A percentile compares a stretch with the other conserved stretches of the same genome.
Conservation (phyloP, 2,888 invertebrate genomes). For the Autographa pulchrina region DNA sequence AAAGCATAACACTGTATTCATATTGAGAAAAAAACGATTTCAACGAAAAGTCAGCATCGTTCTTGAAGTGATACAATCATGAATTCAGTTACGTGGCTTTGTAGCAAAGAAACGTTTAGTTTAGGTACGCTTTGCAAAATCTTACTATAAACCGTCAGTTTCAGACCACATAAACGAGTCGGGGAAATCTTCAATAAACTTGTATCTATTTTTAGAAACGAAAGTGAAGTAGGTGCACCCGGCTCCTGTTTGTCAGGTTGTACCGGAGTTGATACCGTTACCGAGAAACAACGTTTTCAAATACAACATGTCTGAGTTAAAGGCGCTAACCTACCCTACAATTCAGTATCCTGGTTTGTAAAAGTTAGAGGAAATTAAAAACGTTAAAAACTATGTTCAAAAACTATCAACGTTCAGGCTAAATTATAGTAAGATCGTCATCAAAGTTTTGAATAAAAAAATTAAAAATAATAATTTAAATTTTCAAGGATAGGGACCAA, state of each 20-base stretch:
- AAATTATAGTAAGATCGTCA: too few relatives aligned
- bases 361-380: too few relatives aligned
- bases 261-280: conserved; percentile 20
- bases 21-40: background rate
- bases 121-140: too few relatives aligned
- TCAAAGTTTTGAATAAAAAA: too few relatives aligned
- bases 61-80: background rate
- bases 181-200: conserved; percentile 30
- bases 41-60: background rate
- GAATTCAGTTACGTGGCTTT: background rate
- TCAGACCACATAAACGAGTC: conserved; percentile 14
- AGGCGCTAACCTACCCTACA: background rate
- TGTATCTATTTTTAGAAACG: conserved; percentile 41
- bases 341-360: background rate
- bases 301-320: background rate
- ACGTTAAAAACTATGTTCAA: too few relatives aligned
- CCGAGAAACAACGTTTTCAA: conserved; percentile 12
- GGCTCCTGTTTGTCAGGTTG: conserved; percentile 42
- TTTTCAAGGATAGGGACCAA: too few relatives aligned
- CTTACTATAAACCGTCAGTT: background rate
- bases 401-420: too few relatives aligned
- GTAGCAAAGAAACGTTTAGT: too few relatives aligned
- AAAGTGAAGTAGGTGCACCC: conserved; percentile 38
- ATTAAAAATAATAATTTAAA: too few relatives aligned
- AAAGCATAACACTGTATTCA: background rate